A percentile compares a stretch with the other conserved stretches of the same genome.
phyloP scores from a whole-genome alignment of 2,113 vertebrate species.

The Melozone crissalis region DNA sequence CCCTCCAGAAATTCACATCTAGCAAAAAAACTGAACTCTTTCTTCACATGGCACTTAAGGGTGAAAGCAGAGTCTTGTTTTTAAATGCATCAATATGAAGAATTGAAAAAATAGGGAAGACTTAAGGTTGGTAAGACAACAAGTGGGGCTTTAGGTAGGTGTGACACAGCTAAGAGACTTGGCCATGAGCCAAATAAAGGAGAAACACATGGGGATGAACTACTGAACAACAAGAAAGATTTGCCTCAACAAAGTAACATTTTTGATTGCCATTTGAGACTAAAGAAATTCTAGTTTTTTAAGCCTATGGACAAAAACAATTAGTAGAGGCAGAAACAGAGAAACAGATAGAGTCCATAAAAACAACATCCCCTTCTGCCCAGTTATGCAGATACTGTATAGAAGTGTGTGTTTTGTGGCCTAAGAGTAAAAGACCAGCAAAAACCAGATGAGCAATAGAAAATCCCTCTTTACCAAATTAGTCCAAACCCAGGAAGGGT shows the following conservation, averaged over 20 bases:
- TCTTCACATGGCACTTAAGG: not conserved
- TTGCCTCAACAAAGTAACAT: not conserved
- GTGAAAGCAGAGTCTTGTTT: not conserved
- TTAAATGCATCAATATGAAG: not conserved
- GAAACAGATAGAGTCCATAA: not conserved
- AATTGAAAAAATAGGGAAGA: not conserved
- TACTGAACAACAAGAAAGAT: not conserved
- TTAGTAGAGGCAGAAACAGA: not conserved
- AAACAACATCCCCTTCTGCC: not conserved
- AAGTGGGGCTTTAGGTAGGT: not conserved
- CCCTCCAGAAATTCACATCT: not conserved
- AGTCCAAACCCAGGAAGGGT: not conserved
- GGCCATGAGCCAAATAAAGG: not conserved
- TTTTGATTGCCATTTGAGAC: not conserved
- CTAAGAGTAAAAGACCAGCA: not conserved
- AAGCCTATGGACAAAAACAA: not conserved
- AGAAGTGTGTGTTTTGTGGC: not conserved
- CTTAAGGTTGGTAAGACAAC: not conserved
- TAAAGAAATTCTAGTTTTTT: not conserved
- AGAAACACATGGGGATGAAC: not conserved
- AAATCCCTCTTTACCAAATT: not conserved
- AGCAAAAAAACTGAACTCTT: not conserved
- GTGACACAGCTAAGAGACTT: not conserved
- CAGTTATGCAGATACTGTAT: not conserved
- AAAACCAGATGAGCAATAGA: not conserved